phyloP scores from a whole-genome alignment of 1,140 invertebrate species.

The Drosophila rhopaloa region DNA sequence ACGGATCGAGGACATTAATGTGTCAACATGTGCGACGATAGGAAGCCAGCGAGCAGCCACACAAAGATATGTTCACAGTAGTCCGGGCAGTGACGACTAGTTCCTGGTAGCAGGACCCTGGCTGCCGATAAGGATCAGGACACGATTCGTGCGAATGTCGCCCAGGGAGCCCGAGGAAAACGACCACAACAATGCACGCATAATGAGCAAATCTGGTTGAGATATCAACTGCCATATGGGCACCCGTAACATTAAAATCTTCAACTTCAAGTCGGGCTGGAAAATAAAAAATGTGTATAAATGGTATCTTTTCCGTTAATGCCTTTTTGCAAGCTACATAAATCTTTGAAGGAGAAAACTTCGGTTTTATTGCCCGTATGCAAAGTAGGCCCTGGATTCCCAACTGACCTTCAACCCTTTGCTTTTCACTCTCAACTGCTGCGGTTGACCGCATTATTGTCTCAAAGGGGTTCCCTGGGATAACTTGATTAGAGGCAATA shows the following conservation, averaged over 20 bases:
- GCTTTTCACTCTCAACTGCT: conserved; percentile 21
- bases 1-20: conserved; percentile 72
- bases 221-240: conserved; percentile 49
- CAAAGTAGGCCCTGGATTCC: conserved; percentile 52
- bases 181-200: conserved; percentile 72
- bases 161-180: conserved; percentile 26
- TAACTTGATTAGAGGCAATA: conserved; percentile 65
- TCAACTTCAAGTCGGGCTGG: conserved; percentile 23
- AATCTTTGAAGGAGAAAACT: conserved; percentile 67
- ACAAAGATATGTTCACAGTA: conserved; percentile 38
- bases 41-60: conserved; percentile 7
- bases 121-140: conserved; percentile 57
- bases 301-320: conserved; percentile 37
- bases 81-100: conserved; percentile 59
- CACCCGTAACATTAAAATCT: conserved; percentile 50
- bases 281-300: conserved; percentile 3
- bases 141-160: conserved; percentile 73
- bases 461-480: conserved; percentile 45
- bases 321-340: conserved; percentile 69
- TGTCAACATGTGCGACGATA: conserved; percentile 77
- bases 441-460: conserved; percentile 77
- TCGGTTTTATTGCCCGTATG: conserved; percentile 73
- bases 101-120: conserved; percentile 62
- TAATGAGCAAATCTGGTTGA: conserved; percentile 65
- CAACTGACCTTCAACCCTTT: conserved; percentile 74